phyloP scores from a whole-genome alignment of 2,797 vertebrate genomes.

The Sebastes kiyomatsui region DNA sequence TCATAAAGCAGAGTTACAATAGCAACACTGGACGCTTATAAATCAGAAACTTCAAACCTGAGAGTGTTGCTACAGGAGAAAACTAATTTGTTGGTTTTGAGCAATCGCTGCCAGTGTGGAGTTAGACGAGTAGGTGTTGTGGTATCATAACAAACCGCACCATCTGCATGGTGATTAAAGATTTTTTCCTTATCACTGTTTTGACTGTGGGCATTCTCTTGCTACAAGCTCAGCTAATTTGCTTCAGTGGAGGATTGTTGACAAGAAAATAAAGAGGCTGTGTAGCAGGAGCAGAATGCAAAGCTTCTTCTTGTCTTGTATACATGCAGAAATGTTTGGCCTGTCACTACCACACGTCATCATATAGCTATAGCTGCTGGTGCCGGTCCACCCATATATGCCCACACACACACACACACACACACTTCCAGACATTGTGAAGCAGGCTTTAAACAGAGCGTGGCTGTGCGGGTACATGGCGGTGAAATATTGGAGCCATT shows the following conservation, averaged over 20 bases:
- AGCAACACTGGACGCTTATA: conserved; percentile 21
- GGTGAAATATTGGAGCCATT: conserved; percentile 75
- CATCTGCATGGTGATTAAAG: conserved; percentile 34
- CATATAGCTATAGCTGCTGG: neutral
- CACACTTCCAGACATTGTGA: conserved; percentile 15
- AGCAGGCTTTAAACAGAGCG: conserved; percentile 42
- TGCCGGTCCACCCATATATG: neutral
- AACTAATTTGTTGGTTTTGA: conserved; percentile 40
- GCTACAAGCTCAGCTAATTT: conserved; percentile 25
- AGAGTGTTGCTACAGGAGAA: conserved; percentile 11
- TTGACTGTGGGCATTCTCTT: conserved; percentile 19
- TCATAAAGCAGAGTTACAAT: conserved; percentile 22
- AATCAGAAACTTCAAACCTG: conserved; percentile 31
- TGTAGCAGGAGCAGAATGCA: conserved; percentile 21
- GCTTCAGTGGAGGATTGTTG: conserved; percentile 27
- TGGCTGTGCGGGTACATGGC: conserved; percentile 37
- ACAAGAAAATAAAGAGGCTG: conserved; percentile 4
- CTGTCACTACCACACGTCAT: conserved; percentile 34
- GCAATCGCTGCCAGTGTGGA: conserved; percentile 15
- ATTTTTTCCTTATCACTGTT: conserved; percentile 25
- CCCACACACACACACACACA: neutral
- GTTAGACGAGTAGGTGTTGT: neutral
- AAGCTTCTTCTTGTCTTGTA: neutral
- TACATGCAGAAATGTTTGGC: conserved; percentile 21
- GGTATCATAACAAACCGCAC: conserved; percentile 25